Evolutionary conservation across 2,113 vertebrate genomes (phyloP).

Genomic region (Numenius arquata): DNA sequence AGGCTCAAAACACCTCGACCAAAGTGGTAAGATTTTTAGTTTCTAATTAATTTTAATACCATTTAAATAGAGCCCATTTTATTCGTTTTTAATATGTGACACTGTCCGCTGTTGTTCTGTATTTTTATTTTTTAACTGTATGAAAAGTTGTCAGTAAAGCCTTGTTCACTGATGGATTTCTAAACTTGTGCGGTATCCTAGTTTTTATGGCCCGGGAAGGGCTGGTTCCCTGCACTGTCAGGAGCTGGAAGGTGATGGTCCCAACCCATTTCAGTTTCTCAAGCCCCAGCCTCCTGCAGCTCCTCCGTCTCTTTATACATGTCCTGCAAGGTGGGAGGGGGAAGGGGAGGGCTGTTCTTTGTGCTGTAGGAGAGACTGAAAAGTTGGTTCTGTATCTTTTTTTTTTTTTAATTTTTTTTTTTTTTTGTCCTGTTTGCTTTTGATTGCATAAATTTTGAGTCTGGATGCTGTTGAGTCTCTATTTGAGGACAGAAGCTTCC

Average conservation of each 20-base stretch:
- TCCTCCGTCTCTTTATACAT: not conserved
- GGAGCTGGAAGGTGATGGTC: not conserved
- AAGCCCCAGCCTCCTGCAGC: not conserved
- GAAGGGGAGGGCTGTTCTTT: not conserved
- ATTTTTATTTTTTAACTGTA: constrained; percentile 84
- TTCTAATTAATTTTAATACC: constrained; percentile 72
- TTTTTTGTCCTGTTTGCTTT: not conserved
- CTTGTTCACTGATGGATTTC: constrained; percentile 82
- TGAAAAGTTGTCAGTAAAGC: constrained; percentile 84
- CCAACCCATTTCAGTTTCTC: not conserved
- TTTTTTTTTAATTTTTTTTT: not conserved
- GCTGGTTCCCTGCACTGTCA: not conserved
- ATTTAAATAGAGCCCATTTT: constrained; percentile 74
- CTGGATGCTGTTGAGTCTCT: not conserved
- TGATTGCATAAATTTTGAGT: not conserved
- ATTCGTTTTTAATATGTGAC: constrained; percentile 77
- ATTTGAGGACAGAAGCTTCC: not conserved
- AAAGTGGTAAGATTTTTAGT: constrained; percentile 70
- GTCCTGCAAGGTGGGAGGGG: not conserved
- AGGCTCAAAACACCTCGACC: constrained; percentile 49
- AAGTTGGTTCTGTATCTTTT: not conserved
- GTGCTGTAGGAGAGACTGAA: not conserved
- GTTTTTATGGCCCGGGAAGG: constrained; percentile 52
- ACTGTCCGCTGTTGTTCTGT: constrained; percentile 81
- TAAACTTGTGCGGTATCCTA: constrained; percentile 74